Conservation (phyloP, 2,888 invertebrate genomes). For the Leptogaster cylindrica region DNA sequence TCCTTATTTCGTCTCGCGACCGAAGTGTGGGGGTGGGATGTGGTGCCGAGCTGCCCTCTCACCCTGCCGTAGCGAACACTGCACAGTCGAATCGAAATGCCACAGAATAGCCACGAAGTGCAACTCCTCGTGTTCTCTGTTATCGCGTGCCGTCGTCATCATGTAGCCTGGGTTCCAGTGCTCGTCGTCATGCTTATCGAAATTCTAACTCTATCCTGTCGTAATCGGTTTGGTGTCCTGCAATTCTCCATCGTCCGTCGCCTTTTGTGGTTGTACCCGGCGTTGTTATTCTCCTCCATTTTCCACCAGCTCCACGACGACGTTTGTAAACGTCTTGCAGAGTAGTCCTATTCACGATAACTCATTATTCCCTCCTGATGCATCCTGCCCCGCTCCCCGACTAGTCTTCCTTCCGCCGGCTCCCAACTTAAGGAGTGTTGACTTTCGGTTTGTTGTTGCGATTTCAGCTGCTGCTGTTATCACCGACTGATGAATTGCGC, state of each 20-base stretch:
- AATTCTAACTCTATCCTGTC: constrained; percentile 29
- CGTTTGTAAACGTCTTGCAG: constrained; percentile 38
- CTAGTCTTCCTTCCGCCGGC: neutral
- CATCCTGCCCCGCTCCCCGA: neutral
- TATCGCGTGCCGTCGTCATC: constrained; percentile 36
- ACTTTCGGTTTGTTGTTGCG: constrained; percentile 21
- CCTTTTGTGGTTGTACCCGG: neutral
- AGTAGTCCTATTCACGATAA: constrained; percentile 43
- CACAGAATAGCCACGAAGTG: neutral
- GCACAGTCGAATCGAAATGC: too few species aligned
- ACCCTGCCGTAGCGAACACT: neutral
- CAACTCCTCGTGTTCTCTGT: constrained; percentile 31
- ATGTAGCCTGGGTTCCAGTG: constrained; percentile 9
- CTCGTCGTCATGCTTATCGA: constrained; percentile 40
- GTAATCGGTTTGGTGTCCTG: constrained; percentile 34
- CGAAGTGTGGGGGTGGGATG: neutral
- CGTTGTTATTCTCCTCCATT: neutral
- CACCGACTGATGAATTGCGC: constrained; percentile 28
- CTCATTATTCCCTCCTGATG: constrained; percentile 27
- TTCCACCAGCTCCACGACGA: neutral
- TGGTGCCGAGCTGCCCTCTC: neutral
- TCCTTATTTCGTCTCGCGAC: constrained; percentile 1
- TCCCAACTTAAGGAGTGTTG: constrained; percentile 15
- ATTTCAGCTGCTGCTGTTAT: constrained; percentile 19
- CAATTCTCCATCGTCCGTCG: neutral